Conservation (phyloP, 2,113 vertebrate genomes). For the Corythoichthys haematopterus region DNA sequence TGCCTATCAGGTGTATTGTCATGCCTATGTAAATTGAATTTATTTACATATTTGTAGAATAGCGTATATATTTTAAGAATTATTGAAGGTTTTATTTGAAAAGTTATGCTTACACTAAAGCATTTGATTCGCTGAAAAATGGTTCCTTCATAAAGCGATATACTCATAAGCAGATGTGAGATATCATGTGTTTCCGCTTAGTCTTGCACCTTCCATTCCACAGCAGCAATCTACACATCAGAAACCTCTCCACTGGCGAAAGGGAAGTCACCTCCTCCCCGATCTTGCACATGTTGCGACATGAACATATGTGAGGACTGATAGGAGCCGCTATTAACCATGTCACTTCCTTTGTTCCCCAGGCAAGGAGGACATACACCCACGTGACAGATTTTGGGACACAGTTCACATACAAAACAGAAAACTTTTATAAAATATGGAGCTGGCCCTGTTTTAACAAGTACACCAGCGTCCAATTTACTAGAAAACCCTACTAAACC, state of each 20-base stretch:
- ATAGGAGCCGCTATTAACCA: constrained; percentile 48
- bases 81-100: not conserved
- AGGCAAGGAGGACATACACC: constrained; percentile 13
- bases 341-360: constrained; percentile 51
- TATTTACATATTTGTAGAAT: not conserved
- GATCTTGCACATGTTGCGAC: constrained; percentile 37
- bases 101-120: not conserved
- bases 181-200: constrained; percentile 19
- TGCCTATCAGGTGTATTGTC: not conserved
- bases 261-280: constrained; percentile 41
- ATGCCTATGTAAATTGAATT: not conserved
- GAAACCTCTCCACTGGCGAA: constrained; percentile 26
- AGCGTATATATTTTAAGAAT: too few species aligned
- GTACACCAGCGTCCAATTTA: not conserved
- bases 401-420: not conserved
- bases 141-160: not conserved
- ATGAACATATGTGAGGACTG: constrained; percentile 48
- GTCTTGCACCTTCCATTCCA: constrained; percentile 22
- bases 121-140: not conserved
- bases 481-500: not conserved
- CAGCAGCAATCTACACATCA: constrained; percentile 11
- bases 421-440: not conserved
- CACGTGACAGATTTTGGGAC: not conserved
- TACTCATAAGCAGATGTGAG: not conserved
- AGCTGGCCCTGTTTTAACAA: not conserved